These are phyloP conservation scores for Mesochorus sp. DNA, from an alignment of 2,888 invertebrate genomes.

Conservation along the genomic window DNA sequence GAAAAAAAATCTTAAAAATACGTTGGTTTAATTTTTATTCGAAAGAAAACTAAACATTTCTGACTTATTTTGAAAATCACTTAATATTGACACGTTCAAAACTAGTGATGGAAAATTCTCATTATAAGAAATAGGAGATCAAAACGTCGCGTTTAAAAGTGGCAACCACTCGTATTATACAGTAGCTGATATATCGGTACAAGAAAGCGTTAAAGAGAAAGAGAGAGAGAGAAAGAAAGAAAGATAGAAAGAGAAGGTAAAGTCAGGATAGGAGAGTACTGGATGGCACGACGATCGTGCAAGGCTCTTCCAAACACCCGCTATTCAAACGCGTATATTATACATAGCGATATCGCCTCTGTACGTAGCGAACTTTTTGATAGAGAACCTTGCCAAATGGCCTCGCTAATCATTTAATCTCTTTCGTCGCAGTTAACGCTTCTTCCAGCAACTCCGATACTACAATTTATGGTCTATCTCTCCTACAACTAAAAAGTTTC, in stretches of 20 bases:
- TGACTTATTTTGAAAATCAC: no score
- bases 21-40: no score
- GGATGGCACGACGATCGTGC: slow-evolving; percentile 18
- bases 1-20: no score
- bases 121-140: no score
- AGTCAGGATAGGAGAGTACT: neutral
- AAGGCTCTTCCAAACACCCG: neutral
- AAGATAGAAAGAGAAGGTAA: no score
- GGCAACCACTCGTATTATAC: no score
- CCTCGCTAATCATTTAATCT: slow-evolving; percentile 73
- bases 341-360: slow-evolving; percentile 12
- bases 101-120: no score
- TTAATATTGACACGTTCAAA: no score
- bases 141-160: no score
- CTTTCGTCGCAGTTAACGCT: slow-evolving; percentile 70
- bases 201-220: no score
- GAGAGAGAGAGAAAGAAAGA: slow-evolving; percentile 18
- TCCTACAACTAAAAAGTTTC: slow-evolving; percentile 64
- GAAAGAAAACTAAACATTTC: no score
- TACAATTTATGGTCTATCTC: slow-evolving; percentile 70
- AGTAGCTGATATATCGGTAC: no score
- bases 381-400: slow-evolving; percentile 68
- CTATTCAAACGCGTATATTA: neutral
- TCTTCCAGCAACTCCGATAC: slow-evolving; percentile 70
- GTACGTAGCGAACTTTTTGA: slow-evolving; percentile 66